Evolutionary conservation across 2,113 vertebrate species (phyloP).

Genomic region (Myrmecophaga tridactyla): DNA sequence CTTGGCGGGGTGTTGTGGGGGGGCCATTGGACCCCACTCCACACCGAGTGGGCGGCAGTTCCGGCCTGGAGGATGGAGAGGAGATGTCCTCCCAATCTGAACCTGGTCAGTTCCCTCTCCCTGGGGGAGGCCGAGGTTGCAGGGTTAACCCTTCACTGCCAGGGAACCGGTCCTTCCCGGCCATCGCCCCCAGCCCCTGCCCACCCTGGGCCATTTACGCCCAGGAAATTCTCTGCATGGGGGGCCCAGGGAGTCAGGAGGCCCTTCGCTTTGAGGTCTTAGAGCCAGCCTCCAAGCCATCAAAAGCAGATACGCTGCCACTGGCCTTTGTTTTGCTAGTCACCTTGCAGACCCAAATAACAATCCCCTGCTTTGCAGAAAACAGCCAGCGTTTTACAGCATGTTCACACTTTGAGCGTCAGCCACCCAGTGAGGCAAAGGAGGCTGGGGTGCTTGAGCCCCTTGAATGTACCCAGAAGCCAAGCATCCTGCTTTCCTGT

Average conservation of each 20-base stretch:
- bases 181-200: neutral
- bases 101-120: neutral
- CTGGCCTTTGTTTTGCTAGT: rapidly evolving
- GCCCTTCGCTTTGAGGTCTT: neutral
- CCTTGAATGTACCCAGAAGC: neutral
- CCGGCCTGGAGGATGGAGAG: too few species aligned
- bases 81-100: neutral
- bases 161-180: too few species aligned
- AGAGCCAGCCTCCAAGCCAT: too few species aligned
- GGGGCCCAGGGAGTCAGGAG: neutral
- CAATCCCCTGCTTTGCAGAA: rapidly evolving
- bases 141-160: too few species aligned
- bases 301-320: neutral
- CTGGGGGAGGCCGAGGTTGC: neutral
- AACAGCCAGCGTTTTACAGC: too few species aligned
- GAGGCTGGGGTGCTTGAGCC: neutral
- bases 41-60: too few species aligned
- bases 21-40: too few species aligned
- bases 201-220: neutral
- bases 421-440: rapidly evolving
- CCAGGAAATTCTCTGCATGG: neutral
- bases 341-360: rapidly evolving
- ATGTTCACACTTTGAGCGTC: neutral
- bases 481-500: too few species aligned
- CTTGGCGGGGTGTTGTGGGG: too few species aligned